Conservation (phyloP, 2,888 invertebrate genomes). For the Noctuana brunneofusca region DNA sequence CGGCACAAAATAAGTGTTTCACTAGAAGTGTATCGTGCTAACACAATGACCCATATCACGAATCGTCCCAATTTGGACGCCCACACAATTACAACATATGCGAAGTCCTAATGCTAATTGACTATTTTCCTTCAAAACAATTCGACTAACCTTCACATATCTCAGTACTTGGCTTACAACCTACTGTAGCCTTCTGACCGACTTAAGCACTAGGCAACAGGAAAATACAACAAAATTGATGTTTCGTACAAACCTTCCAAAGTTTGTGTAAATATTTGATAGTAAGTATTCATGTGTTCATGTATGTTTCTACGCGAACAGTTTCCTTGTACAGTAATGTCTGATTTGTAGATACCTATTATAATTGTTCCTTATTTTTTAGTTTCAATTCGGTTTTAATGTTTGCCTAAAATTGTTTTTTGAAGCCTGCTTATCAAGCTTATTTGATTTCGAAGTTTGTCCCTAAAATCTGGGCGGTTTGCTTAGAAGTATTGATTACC, state of each 20-base stretch:
- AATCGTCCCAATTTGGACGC: conserved; percentile 13
- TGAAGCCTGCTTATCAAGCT: neutral
- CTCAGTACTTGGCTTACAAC: neutral
- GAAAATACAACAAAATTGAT: conserved; percentile 7
- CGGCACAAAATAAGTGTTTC: neutral
- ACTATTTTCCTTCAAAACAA: conserved; percentile 20
- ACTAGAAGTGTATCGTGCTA: conserved; percentile 1
- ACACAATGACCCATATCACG: conserved; percentile 25
- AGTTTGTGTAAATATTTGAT: neutral
- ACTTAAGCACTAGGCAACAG: conserved; percentile 4
- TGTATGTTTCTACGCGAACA: neutral
- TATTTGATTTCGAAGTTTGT: neutral
- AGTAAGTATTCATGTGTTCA: neutral
- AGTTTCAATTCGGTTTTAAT: neutral
- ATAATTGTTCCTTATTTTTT: neutral
- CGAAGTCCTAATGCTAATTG: conserved; percentile 22
- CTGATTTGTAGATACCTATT: no score
- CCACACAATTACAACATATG: conserved; percentile 10
- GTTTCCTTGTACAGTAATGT: no score
- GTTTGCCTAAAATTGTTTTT: neutral
- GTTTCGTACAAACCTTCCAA: conserved; percentile 8
- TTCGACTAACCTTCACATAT: conserved; percentile 17
- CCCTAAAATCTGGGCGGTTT: conserved; percentile 1
- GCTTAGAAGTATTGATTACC: conserved; percentile 22
- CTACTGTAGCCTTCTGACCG: conserved; percentile 7